Percentiles rank a stretch among this genome's conserved stretches.
Conservation (phyloP, 2,113 vertebrate genomes). For the Lanius ludovicianus region DNA sequence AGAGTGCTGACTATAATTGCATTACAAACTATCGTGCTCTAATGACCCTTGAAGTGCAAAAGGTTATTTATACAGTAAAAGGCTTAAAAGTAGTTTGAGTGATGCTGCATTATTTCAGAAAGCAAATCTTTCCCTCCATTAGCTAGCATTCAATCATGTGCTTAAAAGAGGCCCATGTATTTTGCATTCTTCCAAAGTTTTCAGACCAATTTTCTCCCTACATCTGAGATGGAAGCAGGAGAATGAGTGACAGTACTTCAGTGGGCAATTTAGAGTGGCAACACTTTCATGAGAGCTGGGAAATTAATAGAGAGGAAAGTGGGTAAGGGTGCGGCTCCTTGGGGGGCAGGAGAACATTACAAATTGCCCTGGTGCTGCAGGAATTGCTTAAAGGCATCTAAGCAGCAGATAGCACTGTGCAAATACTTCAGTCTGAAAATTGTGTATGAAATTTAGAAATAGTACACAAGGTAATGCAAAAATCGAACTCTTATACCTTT, state of each 20-base stretch:
- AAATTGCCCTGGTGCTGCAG: not conserved
- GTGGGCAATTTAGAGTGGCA: not conserved
- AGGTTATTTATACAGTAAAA: conserved; percentile 79
- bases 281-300: not conserved
- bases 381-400: not conserved
- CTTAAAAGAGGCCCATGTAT: not conserved
- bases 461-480: not conserved
- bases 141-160: conserved; percentile 17
- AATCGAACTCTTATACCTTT: not conserved
- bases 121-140: conserved; percentile 43
- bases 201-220: not conserved
- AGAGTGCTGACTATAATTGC: conserved; percentile 79
- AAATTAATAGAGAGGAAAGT: not conserved
- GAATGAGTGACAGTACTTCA: not conserved
- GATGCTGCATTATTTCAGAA: conserved; percentile 37
- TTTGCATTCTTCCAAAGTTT: conserved; percentile 22
- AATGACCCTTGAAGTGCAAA: conserved; percentile 75
- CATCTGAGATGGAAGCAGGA: not conserved
- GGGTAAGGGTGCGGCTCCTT: not conserved
- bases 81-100: conserved; percentile 61
- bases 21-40: conserved; percentile 79
- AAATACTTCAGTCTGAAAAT: not conserved
- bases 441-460: not conserved
- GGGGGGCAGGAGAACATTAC: accelerated
- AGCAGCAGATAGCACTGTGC: not conserved